These are phyloP conservation scores for Noturus placidus DNA, from an alignment of 2,113 vertebrate genomes.

Conservation along the genomic window DNA sequence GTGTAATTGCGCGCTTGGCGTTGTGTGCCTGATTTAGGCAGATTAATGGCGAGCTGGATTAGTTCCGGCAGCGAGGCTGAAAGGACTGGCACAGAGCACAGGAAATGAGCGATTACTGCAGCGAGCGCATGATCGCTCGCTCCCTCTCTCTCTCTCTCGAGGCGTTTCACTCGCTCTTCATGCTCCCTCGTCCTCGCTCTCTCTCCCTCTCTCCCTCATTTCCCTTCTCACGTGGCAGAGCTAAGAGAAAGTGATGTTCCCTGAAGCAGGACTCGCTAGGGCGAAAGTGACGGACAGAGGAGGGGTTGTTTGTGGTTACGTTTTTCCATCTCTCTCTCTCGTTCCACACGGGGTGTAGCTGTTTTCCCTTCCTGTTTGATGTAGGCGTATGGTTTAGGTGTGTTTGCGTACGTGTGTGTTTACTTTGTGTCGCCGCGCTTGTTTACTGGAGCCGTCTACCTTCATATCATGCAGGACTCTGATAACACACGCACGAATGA, in stretches of 20 bases:
- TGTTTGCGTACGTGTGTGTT: conserved; percentile 36
- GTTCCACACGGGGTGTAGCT: neutral
- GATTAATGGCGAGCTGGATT: conserved; percentile 61
- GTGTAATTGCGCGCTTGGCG: conserved; percentile 38
- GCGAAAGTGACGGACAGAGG: conserved; percentile 17
- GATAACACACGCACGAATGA: conserved; percentile 17
- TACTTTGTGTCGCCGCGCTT: conserved; percentile 43
- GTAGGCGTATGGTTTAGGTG: conserved; percentile 3
- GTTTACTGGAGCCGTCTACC: conserved; percentile 47
- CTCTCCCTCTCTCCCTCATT: conserved; percentile 55
- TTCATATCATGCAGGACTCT: conserved; percentile 24
- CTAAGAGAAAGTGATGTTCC: conserved; percentile 2
- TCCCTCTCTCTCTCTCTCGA: conserved; percentile 57
- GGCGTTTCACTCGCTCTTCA: conserved; percentile 49
- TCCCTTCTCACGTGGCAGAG: conserved; percentile 23
- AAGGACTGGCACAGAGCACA: conserved; percentile 60
- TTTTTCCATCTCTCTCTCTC: conserved; percentile 7
- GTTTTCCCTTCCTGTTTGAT: conserved; percentile 12
- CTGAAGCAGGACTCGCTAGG: conserved; percentile 5
- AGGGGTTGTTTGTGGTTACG: conserved; percentile 29
- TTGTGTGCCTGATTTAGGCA: conserved; percentile 58
- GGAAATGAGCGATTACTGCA: conserved; percentile 62
- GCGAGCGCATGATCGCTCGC: conserved; percentile 56
- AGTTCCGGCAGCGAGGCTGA: conserved; percentile 60
- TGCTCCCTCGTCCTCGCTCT: conserved; percentile 54